phyloP scores from a whole-genome alignment of 2,888 invertebrate species.

The Cylloceria caligata region DNA sequence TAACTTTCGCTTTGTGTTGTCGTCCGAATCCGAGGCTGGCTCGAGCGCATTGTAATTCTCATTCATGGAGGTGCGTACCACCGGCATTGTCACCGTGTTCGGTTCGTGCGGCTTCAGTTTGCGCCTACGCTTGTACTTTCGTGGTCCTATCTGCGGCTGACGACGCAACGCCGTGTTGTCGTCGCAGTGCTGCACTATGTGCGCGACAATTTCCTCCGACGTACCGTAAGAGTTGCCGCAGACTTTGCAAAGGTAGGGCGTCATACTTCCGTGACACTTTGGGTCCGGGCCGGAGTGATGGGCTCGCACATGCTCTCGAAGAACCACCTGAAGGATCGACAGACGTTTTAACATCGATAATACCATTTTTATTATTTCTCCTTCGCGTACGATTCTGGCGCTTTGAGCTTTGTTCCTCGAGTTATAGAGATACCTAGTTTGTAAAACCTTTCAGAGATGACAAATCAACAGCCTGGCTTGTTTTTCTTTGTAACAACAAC shows the following conservation, averaged over 20 bases:
- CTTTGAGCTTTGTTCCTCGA: no score
- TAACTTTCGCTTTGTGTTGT: conserved; percentile 82
- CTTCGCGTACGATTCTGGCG: no score
- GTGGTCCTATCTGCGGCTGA: conserved; percentile 91
- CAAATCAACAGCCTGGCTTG: no score
- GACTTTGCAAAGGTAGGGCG: conserved; percentile 91
- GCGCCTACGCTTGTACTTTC: conserved; percentile 93
- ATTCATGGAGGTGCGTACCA: conserved; percentile 62
- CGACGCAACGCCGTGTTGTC: conserved; percentile 93
- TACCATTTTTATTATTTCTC: no score
- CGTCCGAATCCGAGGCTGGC: conserved; percentile 81
- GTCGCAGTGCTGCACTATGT: conserved; percentile 94
- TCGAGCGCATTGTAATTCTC: conserved; percentile 80
- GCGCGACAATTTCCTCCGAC: conserved; percentile 91
- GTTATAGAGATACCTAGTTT: no score
- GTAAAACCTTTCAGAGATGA: no score
- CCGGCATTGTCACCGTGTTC: conserved; percentile 62
- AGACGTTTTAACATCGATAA: not conserved
- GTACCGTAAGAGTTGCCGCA: conserved; percentile 90
- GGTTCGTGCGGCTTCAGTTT: conserved; percentile 89
- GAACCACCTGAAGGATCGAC: conserved; percentile 86
- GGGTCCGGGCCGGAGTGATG: conserved; percentile 94
- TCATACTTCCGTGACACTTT: conserved; percentile 87
- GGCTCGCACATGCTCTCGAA: conserved; percentile 93
- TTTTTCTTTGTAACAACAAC: no score